phyloP scores from a whole-genome alignment of 2,113 vertebrate genomes.

The Microtus pennsylvanicus region DNA sequence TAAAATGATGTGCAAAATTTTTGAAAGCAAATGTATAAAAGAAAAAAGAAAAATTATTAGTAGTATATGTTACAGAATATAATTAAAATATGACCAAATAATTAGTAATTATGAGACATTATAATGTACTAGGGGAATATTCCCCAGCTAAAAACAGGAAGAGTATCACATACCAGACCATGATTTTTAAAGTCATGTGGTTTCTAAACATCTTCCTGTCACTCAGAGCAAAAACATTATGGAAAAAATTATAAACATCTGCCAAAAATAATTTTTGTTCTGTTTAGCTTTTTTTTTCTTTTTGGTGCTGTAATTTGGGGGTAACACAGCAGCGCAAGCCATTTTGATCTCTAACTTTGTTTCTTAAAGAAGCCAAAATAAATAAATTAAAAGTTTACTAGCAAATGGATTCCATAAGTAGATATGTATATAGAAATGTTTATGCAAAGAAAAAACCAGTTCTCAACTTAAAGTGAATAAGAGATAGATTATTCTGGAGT shows the following conservation, averaged over 20 bases:
- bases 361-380: background rate
- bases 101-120: slow-evolving; percentile 1
- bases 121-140: background rate
- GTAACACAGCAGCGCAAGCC: background rate
- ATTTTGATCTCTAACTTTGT: background rate
- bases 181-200: background rate
- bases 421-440: background rate
- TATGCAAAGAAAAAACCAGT: background rate
- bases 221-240: background rate
- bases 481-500: background rate
- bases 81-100: background rate
- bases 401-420: slow-evolving; percentile 7
- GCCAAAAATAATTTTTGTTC: background rate
- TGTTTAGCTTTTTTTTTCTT: background rate
- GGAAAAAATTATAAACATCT: background rate
- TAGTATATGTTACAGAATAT: background rate
- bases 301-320: background rate
- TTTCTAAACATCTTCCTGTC: background rate
- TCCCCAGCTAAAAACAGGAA: background rate
- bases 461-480: background rate
- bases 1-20: background rate
- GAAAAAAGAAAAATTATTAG: slow-evolving; percentile 4
- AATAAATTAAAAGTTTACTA: slow-evolving; percentile 6
- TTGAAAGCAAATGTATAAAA: background rate
- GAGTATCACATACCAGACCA: too few species aligned